These are phyloP conservation scores for Drosophila lacteicornis DNA, from an alignment of 1,140 invertebrate species.

Conservation along the genomic window DNA sequence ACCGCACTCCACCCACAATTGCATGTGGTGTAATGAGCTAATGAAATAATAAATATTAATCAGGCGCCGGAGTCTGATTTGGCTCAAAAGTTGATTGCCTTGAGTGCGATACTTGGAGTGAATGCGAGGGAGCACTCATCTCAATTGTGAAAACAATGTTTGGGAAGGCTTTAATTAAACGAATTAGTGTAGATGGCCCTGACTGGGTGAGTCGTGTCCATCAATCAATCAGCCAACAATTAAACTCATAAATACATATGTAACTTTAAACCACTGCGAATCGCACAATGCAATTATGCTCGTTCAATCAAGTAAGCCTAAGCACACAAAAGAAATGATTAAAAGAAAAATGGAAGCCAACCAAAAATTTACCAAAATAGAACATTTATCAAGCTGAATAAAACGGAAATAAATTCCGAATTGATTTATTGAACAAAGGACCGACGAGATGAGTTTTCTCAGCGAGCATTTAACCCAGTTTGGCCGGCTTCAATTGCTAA, in stretches of 20 bases:
- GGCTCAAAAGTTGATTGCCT: slow-evolving; percentile 40
- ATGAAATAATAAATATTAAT: slow-evolving; percentile 69
- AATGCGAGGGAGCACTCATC: slow-evolving; percentile 19
- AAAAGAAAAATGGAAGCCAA: neutral
- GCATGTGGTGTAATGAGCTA: slow-evolving; percentile 57
- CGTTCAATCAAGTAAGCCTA: neutral
- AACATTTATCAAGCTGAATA: neutral
- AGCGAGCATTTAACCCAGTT: slow-evolving; percentile 6
- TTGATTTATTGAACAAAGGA: neutral
- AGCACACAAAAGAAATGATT: neutral
- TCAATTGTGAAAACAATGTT: slow-evolving; percentile 38
- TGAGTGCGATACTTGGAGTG: slow-evolving; percentile 2
- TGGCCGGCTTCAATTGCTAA: slow-evolving; percentile 11
- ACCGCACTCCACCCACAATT: slow-evolving; percentile 30
- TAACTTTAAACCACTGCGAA: slow-evolving; percentile 4
- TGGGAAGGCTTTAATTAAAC: slow-evolving; percentile 53
- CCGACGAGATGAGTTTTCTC: neutral
- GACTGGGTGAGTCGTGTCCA: slow-evolving; percentile 9
- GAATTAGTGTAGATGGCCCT: slow-evolving; percentile 43
- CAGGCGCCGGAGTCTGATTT: slow-evolving; percentile 48
- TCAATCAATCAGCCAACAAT: slow-evolving; percentile 23
- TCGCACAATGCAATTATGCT: slow-evolving; percentile 8
- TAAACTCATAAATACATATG: slow-evolving; percentile 7
- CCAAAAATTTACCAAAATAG: neutral
- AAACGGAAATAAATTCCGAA: neutral